These are phyloP conservation scores for Eueides isabella DNA, from an alignment of 1,140 invertebrate species.

Conservation along the genomic window DNA sequence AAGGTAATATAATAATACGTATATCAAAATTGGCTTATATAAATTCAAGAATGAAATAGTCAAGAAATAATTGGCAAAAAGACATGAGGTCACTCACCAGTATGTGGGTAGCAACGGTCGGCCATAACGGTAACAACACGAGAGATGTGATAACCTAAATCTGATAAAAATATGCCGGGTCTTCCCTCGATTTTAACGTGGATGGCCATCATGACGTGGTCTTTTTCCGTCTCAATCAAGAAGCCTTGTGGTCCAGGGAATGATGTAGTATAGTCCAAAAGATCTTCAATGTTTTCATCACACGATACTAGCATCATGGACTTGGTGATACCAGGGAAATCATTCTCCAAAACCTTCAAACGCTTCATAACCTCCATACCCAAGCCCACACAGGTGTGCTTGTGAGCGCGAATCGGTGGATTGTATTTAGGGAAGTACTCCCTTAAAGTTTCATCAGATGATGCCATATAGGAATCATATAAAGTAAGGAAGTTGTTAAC, in stretches of 20 bases:
- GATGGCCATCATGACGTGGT: constrained; percentile 93
- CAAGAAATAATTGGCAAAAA: too few relatives aligned
- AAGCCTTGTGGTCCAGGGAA: constrained; percentile 83
- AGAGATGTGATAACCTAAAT: constrained; percentile 95
- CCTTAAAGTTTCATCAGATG: constrained; percentile 58
- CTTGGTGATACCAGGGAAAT: constrained; percentile 83
- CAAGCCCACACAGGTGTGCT: constrained; percentile 94
- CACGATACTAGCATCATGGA: constrained; percentile 92
- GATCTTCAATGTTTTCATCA: constrained; percentile 91
- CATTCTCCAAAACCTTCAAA: constrained; percentile 67
- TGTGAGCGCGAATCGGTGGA: constrained; percentile 88
- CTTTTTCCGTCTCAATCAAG: constrained; percentile 90
- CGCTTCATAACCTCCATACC: constrained; percentile 89
- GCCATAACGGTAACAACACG: constrained; percentile 93
- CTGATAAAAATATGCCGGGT: constrained; percentile 89
- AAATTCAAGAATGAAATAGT: too few relatives aligned
- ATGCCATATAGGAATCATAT: constrained; percentile 86
- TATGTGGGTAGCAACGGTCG: constrained; percentile 93
- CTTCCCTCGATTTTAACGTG: constrained; percentile 88
- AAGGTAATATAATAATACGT: not conserved
- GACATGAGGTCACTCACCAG: constrained; percentile 83
- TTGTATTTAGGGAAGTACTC: constrained; percentile 84
- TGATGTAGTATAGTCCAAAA: constrained; percentile 85
- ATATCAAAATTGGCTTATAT: too few relatives aligned
- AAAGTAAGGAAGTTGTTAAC: constrained; percentile 93